Evolutionary conservation across 2,797 vertebrate species (phyloP).

Genomic region (Chelon auratus): DNA sequence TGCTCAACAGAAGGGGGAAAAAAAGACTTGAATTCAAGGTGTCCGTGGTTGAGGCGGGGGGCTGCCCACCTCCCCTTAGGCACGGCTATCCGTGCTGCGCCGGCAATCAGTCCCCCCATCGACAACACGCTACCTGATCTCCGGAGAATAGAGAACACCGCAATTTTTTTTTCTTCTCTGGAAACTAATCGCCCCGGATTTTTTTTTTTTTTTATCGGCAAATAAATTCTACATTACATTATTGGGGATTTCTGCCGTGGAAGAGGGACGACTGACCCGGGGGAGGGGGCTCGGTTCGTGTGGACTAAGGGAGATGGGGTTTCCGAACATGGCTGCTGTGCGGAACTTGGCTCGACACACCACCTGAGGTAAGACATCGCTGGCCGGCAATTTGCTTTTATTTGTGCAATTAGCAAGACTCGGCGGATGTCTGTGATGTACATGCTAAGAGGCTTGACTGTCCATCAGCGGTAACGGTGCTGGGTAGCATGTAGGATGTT

Average conservation of each 20-base stretch:
- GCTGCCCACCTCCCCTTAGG: conserved; percentile 71
- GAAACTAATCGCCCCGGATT: conserved; percentile 44
- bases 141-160: conserved; percentile 46
- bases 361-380: conserved; percentile 85
- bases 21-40: conserved; percentile 13
- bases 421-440: not conserved
- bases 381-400: conserved; percentile 15
- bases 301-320: conserved; percentile 81
- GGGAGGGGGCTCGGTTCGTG: conserved; percentile 81
- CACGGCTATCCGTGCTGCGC: conserved; percentile 68
- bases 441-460: conserved; percentile 18
- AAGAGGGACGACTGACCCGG: conserved; percentile 75
- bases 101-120: conserved; percentile 56
- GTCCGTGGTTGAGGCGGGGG: conserved; percentile 59
- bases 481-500: conserved; percentile 25
- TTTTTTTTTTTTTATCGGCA: conserved; percentile 22
- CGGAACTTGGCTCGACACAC: conserved; percentile 84
- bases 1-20: conserved; percentile 13
- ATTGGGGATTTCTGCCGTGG: conserved; percentile 71
- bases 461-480: conserved; percentile 15
- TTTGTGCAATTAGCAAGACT: conserved; percentile 7
- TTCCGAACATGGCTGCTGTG: conserved; percentile 87
- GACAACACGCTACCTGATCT: conserved; percentile 40
- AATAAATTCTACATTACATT: conserved; percentile 2
- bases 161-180: conserved; percentile 26